Evolutionary conservation across 2,113 vertebrate genomes (phyloP).

Genomic region (Nycticorax nycticorax): DNA sequence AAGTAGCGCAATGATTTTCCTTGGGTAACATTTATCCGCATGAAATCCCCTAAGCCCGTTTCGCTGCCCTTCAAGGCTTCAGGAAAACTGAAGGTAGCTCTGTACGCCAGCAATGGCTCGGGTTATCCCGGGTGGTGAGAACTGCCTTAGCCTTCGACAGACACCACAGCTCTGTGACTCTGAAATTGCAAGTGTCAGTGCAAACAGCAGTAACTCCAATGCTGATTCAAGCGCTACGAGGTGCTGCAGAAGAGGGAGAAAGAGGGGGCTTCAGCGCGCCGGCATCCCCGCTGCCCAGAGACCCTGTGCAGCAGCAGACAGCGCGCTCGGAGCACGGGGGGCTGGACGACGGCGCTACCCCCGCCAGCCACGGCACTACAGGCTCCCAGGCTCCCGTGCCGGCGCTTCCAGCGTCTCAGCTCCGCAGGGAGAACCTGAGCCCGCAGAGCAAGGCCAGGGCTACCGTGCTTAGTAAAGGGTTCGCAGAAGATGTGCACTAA

Average conservation of each 20-base stretch:
- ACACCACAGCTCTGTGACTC: rapidly evolving
- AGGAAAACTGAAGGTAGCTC: neutral
- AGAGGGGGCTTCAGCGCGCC: neutral
- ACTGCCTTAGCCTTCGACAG: neutral
- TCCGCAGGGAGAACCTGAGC: neutral
- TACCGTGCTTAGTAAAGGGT: neutral
- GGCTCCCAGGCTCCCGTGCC: neutral
- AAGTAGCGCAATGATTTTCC: neutral
- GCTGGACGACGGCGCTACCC: rapidly evolving
- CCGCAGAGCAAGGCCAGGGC: neutral
- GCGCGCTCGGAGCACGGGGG: neutral
- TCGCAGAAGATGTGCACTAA: neutral
- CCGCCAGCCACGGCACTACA: neutral
- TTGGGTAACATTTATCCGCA: neutral
- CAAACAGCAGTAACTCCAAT: rapidly evolving
- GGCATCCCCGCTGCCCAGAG: rapidly evolving
- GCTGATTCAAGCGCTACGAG: rapidly evolving
- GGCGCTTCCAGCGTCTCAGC: neutral
- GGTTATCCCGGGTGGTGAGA: neutral
- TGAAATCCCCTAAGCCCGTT: neutral
- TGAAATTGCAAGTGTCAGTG: neutral
- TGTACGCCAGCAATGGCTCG: rapidly evolving
- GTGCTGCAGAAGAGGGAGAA: neutral
- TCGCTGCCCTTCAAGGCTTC: neutral
- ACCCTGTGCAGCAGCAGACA: neutral